Evolutionary conservation across 2,888 invertebrate genomes (phyloP).

Genomic region (Drosophila rellima): DNA sequence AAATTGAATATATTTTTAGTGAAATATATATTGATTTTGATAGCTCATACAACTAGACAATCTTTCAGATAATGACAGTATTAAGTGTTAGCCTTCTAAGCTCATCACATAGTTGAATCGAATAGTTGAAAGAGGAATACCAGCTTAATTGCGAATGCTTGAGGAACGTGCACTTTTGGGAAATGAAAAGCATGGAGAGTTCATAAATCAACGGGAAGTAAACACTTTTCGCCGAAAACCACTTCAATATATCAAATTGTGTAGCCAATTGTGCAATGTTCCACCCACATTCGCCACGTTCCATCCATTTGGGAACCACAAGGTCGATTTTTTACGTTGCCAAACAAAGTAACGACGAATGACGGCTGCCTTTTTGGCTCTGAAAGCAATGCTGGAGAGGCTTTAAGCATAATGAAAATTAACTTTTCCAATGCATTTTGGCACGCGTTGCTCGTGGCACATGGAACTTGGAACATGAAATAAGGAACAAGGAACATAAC

Average conservation of each 20-base stretch:
- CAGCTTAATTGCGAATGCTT: constrained; percentile 29
- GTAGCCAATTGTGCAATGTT: constrained; percentile 32
- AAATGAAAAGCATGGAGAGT: constrained; percentile 37
- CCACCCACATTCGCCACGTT: constrained; percentile 20
- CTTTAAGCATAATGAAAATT: constrained; percentile 71
- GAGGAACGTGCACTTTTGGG: constrained; percentile 25
- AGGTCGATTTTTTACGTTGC: constrained; percentile 42
- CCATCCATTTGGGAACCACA: constrained; percentile 10
- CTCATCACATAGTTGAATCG: constrained; percentile 1
- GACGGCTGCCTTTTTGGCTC: constrained; percentile 9
- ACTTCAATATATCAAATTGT: constrained; percentile 72
- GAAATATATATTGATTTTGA: no score
- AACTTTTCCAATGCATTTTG: constrained; percentile 68
- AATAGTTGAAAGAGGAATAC: constrained; percentile 16
- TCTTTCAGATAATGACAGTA: neutral
- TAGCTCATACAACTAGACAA: no score
- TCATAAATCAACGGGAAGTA: constrained; percentile 55
- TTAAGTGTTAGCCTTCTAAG: neutral
- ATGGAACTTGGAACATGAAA: constrained; percentile 23
- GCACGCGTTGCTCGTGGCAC: constrained; percentile 26
- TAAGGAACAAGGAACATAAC: constrained; percentile 24
- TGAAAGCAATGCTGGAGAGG: constrained; percentile 30
- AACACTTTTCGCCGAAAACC: constrained; percentile 55
- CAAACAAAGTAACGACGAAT: constrained; percentile 2
- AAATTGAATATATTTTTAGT: neutral